A percentile compares a stretch with the other conserved stretches of the same genome.
phyloP scores from a whole-genome alignment of 2,888 invertebrate genomes.

The Meiosimyza decipiens region DNA sequence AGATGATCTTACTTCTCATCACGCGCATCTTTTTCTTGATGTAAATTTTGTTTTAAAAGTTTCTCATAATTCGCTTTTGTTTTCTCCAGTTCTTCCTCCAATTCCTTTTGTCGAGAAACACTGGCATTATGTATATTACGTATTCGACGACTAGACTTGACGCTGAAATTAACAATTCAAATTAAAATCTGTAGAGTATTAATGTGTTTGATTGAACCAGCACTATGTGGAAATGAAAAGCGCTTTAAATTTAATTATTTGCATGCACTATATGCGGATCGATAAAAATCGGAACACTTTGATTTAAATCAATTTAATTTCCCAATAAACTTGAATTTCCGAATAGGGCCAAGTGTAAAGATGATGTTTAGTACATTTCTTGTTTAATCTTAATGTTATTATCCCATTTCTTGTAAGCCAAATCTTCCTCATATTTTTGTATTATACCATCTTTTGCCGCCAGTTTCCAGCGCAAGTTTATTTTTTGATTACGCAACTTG shows the following conservation, averaged over 20 bases:
- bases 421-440: constrained; percentile 52
- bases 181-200: too few species aligned
- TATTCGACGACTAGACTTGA: constrained; percentile 48
- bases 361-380: constrained; percentile 48
- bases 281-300: not conserved
- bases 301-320: not conserved
- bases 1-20: constrained; percentile 57
- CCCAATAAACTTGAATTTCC: not conserved
- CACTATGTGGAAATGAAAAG: too few species aligned
- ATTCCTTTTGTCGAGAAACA: constrained; percentile 48
- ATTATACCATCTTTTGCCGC: constrained; percentile 50
- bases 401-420: constrained; percentile 52
- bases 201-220: too few species aligned
- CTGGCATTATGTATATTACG: constrained; percentile 49
- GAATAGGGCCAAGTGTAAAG: not conserved
- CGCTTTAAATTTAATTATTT: too few species aligned
- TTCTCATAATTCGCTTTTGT: constrained; percentile 45
- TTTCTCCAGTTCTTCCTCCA: constrained; percentile 50
- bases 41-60: constrained; percentile 47
- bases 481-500: constrained; percentile 48
- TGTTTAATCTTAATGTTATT: constrained; percentile 53
- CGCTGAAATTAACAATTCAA: constrained; percentile 45
- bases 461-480: constrained; percentile 52
- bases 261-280: too few species aligned
- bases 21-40: constrained; percentile 51